These are phyloP conservation scores for Clistopyga incitator DNA, from an alignment of 2,888 invertebrate species.

Conservation along the genomic window DNA sequence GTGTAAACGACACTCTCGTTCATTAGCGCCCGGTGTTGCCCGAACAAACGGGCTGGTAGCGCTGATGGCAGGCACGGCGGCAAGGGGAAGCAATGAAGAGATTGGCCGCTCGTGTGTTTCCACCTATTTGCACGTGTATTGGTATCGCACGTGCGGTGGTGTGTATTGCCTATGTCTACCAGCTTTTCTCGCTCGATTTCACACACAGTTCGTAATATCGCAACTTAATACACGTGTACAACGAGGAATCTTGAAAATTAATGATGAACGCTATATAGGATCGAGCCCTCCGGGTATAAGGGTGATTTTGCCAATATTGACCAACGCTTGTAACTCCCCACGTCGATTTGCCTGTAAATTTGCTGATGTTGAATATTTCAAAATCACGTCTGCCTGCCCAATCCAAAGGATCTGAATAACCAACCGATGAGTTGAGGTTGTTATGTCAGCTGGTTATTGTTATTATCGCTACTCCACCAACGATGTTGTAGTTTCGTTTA, in stretches of 20 bases:
- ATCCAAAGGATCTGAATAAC: no score
- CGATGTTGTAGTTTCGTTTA: no score
- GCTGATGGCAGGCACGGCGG: slow-evolving; percentile 10
- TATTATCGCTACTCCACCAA: no score
- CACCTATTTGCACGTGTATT: slow-evolving; percentile 44
- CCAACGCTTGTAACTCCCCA: no score
- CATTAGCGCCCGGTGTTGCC: slow-evolving; percentile 77
- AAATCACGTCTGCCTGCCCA: no score
- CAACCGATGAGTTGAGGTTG: no score
- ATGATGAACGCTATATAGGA: background rate
- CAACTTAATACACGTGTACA: background rate
- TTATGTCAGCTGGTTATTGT: no score
- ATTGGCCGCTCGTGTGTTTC: slow-evolving; percentile 49
- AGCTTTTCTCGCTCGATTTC: slow-evolving; percentile 26
- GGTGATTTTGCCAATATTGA: no score
- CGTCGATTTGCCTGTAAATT: no score
- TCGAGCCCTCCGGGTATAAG: background rate
- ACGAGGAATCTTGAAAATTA: slow-evolving; percentile 11
- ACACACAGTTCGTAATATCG: background rate
- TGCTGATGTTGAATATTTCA: no score
- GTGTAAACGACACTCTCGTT: slow-evolving; percentile 78
- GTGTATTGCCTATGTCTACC: slow-evolving; percentile 52
- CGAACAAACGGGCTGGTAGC: slow-evolving; percentile 58
- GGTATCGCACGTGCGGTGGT: slow-evolving; percentile 28
- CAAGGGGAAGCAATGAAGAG: slow-evolving; percentile 26